Percentiles rank a stretch among this genome's conserved stretches.
phyloP scores from a whole-genome alignment of 2,113 vertebrate species.

The Forbesichthys papilliferus region DNA sequence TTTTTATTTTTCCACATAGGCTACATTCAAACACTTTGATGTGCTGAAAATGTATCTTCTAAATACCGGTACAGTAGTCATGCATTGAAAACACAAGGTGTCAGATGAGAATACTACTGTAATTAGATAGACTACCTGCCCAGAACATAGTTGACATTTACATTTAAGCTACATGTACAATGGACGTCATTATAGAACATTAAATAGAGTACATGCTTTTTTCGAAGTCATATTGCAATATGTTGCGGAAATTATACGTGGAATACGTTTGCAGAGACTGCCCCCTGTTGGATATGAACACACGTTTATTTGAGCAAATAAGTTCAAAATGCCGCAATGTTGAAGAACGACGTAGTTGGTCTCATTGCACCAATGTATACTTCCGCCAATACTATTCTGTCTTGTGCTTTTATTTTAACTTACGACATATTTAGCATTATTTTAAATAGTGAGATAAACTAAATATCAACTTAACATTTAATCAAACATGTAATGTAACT shows the following conservation, averaged over 20 bases:
- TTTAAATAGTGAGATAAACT: neutral
- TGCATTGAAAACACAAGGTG: too few relatives aligned
- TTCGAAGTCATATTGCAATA: too few relatives aligned
- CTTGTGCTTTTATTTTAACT: neutral
- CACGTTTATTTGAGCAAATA: neutral
- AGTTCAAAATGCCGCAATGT: slow-evolving; percentile 13
- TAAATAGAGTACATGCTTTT: too few relatives aligned
- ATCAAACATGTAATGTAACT: neutral
- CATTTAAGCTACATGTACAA: too few relatives aligned
- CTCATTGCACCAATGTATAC: slow-evolving; percentile 53
- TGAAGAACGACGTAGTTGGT: neutral
- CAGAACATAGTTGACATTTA: too few relatives aligned
- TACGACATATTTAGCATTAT: neutral
- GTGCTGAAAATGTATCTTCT: too few relatives aligned
- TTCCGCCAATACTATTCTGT: slow-evolving; percentile 40
- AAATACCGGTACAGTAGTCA: too few relatives aligned
- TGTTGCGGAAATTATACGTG: neutral
- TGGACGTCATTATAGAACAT: too few relatives aligned
- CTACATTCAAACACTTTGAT: too few relatives aligned
- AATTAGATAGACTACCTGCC: too few relatives aligned
- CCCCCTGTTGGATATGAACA: slow-evolving; percentile 55
- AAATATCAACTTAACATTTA: neutral
- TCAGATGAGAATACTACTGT: too few relatives aligned
- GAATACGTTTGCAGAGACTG: slow-evolving; percentile 36
- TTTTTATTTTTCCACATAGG: too few relatives aligned